Percentiles rank a stretch among this genome's conserved stretches.
phyloP scores from a whole-genome alignment of 2,113 vertebrate genomes.

The Centropus bengalensis region DNA sequence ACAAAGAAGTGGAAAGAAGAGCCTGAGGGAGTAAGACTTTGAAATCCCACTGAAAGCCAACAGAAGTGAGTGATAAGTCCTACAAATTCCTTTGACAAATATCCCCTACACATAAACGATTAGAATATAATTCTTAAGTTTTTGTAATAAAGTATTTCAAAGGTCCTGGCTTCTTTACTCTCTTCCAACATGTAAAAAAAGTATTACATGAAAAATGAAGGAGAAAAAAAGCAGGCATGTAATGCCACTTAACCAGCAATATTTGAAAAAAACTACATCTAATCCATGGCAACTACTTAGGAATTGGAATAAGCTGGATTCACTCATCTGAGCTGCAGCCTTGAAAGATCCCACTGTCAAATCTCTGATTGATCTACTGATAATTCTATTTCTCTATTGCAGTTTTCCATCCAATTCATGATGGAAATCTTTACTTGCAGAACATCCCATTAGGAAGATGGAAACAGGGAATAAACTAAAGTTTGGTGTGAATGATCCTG shows the following conservation, averaged over 20 bases:
- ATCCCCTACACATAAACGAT: neutral
- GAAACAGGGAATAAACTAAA: neutral
- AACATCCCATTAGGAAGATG: neutral
- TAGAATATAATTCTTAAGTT: neutral
- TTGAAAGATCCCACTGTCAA: neutral
- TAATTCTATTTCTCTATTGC: neutral
- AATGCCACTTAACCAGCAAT: neutral
- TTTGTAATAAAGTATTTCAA: neutral
- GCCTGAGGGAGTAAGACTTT: neutral
- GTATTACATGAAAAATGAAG: neutral
- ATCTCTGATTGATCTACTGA: neutral
- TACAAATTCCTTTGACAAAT: neutral
- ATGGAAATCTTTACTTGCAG: neutral
- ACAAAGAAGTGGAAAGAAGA: neutral
- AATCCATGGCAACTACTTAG: neutral
- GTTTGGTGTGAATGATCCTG: neutral
- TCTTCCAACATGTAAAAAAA: neutral
- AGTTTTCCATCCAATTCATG: neutral
- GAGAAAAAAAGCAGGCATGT: neutral
- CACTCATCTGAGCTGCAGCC: neutral
- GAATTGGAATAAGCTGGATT: neutral
- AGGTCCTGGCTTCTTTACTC: neutral
- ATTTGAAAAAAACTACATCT: neutral
- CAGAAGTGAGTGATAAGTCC: neutral
- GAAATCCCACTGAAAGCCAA: conserved; percentile 11